Evolutionary conservation across 2,888 invertebrate species (phyloP).

Genomic region (Netelia inedita): DNA sequence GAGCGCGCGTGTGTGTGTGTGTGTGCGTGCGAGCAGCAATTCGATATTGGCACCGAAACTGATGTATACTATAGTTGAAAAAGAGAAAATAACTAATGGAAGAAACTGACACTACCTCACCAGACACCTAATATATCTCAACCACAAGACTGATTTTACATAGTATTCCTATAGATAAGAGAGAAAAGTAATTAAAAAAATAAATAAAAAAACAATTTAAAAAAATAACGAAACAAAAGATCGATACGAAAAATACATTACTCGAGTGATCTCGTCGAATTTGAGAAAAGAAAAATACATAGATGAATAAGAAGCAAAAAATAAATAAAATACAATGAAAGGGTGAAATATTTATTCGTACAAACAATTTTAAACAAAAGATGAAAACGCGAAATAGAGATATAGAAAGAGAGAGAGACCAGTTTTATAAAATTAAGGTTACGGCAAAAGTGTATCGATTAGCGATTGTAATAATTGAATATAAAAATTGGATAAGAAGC

Average conservation of each 20-base stretch:
- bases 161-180: slow-evolving; percentile 83
- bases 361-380: slow-evolving; percentile 64
- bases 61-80: slow-evolving; percentile 79
- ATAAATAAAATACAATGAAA: slow-evolving; percentile 42
- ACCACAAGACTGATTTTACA: slow-evolving; percentile 85
- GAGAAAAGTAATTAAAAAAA: slow-evolving; percentile 71
- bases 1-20: slow-evolving; percentile 26
- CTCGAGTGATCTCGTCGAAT: slow-evolving; percentile 38
- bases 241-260: slow-evolving; percentile 61
- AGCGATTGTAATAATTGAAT: slow-evolving; percentile 58
- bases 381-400: slow-evolving; percentile 69
- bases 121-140: slow-evolving; percentile 84
- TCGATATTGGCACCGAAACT: slow-evolving; percentile 74
- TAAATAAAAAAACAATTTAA: slow-evolving; percentile 61
- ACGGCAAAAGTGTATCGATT: slow-evolving; percentile 51
- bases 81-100: slow-evolving; percentile 51
- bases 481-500: slow-evolving; percentile 24
- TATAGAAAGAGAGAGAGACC: slow-evolving; percentile 70
- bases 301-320: slow-evolving; percentile 20
- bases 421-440: slow-evolving; percentile 75
- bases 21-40: slow-evolving; percentile 61
- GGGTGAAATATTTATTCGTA: slow-evolving; percentile 75
- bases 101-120: slow-evolving; percentile 84
- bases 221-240: slow-evolving; percentile 67
- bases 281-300: slow-evolving; percentile 8